Evolutionary conservation across 2,797 vertebrate genomes (phyloP), one percentile per base, ranked within the genome.

Genomic region (Hydrophis major): DNA sequence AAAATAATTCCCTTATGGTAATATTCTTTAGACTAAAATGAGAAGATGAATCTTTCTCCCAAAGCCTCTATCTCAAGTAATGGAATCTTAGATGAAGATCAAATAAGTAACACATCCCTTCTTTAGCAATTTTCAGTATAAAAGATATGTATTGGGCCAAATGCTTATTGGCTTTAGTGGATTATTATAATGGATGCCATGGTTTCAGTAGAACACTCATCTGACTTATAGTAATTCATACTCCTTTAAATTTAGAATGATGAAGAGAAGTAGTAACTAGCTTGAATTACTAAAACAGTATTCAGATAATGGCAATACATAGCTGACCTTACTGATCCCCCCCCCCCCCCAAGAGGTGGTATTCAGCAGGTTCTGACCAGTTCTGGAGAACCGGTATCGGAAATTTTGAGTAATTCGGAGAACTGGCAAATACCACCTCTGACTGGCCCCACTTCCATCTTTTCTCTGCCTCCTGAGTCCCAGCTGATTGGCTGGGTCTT

Each of bases 1-100:
- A 50, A 42, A 32, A 55, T 89, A 86, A 57, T 94, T 94, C 93
- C 90, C 11, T 66, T 91, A 87, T 32, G 50, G 56, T 91, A 92
- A 93, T 60, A 88, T 86, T 69, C 61, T 86, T 89, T 93, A 66
- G 25, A 59, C 28, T 91, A 83, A 27, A 61, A 89, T 83, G 63
- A 27, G 88, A 91, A 50, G 78, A 37, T 87, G 74, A 42, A 86
- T 25, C 90, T 22, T 18, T n/a, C 50, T 32, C 87, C 14, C 89
- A 66, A 63, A 63, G 32, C 66, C 2, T 16, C 47, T 83, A 91
- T 42, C 89, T 59, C n/a, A 89, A n/a, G 55, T 7, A 8, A 47
- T 42, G 69, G 16, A 74, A 90, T 22, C 20, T 63, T 57, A 93
- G 57, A 69, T 32, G 61, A 91, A 88, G 86, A 66, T 60, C 86